Evolutionary conservation across 2,888 invertebrate species (phyloP), one percentile per base, ranked within the genome.

Genomic region (Melitaea athalia): DNA sequence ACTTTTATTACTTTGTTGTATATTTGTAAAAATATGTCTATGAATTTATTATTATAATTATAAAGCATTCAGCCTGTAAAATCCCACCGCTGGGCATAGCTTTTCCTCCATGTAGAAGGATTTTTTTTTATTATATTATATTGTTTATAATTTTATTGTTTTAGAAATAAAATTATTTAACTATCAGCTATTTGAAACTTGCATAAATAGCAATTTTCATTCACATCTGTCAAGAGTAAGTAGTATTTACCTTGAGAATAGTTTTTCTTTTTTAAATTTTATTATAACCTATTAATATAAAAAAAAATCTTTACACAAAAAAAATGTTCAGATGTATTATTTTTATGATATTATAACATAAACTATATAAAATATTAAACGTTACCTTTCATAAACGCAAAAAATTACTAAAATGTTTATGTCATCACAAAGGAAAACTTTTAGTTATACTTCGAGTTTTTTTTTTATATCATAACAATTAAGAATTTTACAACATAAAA

Each of bases 191-290:
- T 49, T 31, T 50, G n/a, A 14, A 43, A 11, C 17, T n/a, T 64
- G 49, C 24, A 52, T 52, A 52, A 31, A 31, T 24, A 55, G 50
- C 15, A 52, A n/a, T 15, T 33, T 47, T 53, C 42, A 6, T 45
- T 15, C n/a, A 52, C 7, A 53, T 52, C 17, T 50, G 52, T 65
- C 66, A 67, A 55, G 66, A 67, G 62, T 61, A 49, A 42, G 11
- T n/a, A 52, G 50, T 31, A 10, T n/a, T 67, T 57, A 55, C 49
- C 66, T 67, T 49, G 8, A 67, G 33, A 10, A 55, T 42, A 11
- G 59, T 14, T 55, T 38, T 47, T 38, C 47, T 24, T 47, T 12
- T 11, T 17, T 24, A 24, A 24, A 24, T 60, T 42, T 11, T 15
- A 38, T 10, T n/a, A 33, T 42, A n/a, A 15, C 3, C 38, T 11